Evolutionary conservation across 2,113 vertebrate species (phyloP), one percentile per base, ranked within the genome.

Genomic region (Oncorhynchus gorbuscha): DNA sequence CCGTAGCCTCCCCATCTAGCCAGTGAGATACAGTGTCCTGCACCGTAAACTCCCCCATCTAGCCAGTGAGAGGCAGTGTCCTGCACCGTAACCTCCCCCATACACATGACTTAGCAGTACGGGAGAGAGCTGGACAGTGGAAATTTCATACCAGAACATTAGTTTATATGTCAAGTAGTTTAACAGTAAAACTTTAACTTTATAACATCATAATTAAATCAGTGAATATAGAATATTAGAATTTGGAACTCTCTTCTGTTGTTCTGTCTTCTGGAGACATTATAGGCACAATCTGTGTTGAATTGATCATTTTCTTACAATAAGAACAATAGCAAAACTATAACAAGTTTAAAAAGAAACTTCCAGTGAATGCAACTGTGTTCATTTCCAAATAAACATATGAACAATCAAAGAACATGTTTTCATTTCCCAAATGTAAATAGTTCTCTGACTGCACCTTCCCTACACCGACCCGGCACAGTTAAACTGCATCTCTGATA

Each of bases 361-460:
- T 74, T 72, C 73, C 39, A 74, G 73, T 82, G 84, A 87, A 84
- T 84, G 78, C 79, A 28, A 86, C 39, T 45, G 39, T 45, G 78
- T 81, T 82, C 68, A 77, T 86, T 66, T 14, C 26, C 85, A 75
- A 85, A 85, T 88, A 91, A 89, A 91, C 89, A 91, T 11, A 11
- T 13, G 87, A 87, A 91, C 89, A 91, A 91, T 89, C 79, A 79
- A 80, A 76, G 79, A 75, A 45, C 39, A 28, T 66, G 71, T 80
- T 85, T 73, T 78, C 83, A 78, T 85, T 79, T 84, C 68, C 16
- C 77, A 9, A 69, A 73, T 80, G 81, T 88, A 85, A 90, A 91
- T 84, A 87, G 84, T 88, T 83, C 77, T 76, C 67, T 85, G 79
- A 75, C 74, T 74, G 12, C 20, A 3, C 59, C 59, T 7, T 55